These are phyloP conservation scores for Scophthalmus maximus DNA, from an alignment of 2,113 vertebrate genomes.

Conservation along the genomic window DNA sequence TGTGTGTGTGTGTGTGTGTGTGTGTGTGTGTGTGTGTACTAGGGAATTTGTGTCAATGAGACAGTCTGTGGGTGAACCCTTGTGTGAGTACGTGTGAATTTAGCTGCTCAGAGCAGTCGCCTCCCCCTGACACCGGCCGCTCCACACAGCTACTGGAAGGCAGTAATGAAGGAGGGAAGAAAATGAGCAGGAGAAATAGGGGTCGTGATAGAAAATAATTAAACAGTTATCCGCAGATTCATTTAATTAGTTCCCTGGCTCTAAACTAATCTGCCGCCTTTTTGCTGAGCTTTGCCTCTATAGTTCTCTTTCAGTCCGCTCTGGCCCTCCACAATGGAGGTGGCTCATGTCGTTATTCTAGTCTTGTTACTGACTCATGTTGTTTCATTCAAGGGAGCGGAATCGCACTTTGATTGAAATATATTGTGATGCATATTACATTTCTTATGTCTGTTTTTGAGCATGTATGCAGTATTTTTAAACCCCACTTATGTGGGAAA, in stretches of 20 bases:
- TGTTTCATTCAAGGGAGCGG: conserved; percentile 45
- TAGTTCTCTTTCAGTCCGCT: conserved; percentile 57
- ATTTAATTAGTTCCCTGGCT: conserved; percentile 77
- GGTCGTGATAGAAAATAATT: conserved; percentile 67
- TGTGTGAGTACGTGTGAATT: conserved; percentile 8
- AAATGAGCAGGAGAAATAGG: conserved; percentile 50
- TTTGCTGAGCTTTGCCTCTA: conserved; percentile 70
- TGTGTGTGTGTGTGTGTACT: not conserved
- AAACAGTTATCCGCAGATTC: conserved; percentile 75
- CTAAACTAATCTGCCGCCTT: conserved; percentile 68
- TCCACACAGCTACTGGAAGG: conserved; percentile 30
- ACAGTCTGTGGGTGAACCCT: conserved; percentile 14
- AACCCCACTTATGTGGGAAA: not conserved
- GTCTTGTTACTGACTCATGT: conserved; percentile 38
- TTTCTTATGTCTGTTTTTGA: conserved; percentile 5
- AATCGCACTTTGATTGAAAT: conserved; percentile 43
- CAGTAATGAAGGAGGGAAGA: conserved; percentile 47
- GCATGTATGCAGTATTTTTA: not conserved
- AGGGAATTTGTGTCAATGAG: conserved; percentile 7
- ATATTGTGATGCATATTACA: conserved; percentile 21
- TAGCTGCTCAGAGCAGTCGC: conserved; percentile 28
- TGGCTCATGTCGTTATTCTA: conserved; percentile 48
- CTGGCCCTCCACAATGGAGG: conserved; percentile 48
- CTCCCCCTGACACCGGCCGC: conserved; percentile 32
- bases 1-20: not conserved